phyloP scores from a whole-genome alignment of 2,888 invertebrate species.

The Drosophila demipolita region DNA sequence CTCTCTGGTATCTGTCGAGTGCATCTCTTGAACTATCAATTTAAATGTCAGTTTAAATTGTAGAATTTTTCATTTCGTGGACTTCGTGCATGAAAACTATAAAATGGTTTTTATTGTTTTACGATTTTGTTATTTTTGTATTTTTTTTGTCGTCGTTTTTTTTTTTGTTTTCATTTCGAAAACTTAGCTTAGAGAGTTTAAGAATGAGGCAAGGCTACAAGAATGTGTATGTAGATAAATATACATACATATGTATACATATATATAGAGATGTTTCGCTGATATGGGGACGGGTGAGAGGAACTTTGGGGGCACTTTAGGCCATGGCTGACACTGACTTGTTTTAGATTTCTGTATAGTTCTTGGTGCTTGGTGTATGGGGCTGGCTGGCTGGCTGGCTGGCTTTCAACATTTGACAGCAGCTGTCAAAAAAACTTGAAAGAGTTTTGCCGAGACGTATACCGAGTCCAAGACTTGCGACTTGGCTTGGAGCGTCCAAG shows the following conservation, averaged over 20 bases:
- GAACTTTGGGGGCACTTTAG: slow-evolving; percentile 57
- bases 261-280: slow-evolving; percentile 64
- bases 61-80: slow-evolving; percentile 82
- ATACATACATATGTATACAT: background rate
- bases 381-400: slow-evolving; percentile 43
- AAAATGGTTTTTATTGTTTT: slow-evolving; percentile 78
- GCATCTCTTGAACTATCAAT: slow-evolving; percentile 84
- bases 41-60: slow-evolving; percentile 84
- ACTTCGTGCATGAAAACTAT: slow-evolving; percentile 81
- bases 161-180: slow-evolving; percentile 51
- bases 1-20: slow-evolving; percentile 77
- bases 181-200: slow-evolving; percentile 71
- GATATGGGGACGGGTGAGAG: slow-evolving; percentile 58
- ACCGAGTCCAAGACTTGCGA: slow-evolving; percentile 50
- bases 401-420: slow-evolving; percentile 80
- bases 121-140: slow-evolving; percentile 36
- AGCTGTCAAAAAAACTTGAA: slow-evolving; percentile 80
- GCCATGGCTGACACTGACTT: slow-evolving; percentile 67
- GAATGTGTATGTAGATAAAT: slow-evolving; percentile 30
- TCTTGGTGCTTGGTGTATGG: slow-evolving; percentile 15
- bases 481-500: slow-evolving; percentile 49
- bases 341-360: slow-evolving; percentile 73
- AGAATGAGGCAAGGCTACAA: slow-evolving; percentile 44
- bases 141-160: slow-evolving; percentile 20
- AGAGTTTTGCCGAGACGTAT: slow-evolving; percentile 77